Percentiles rank a stretch among this genome's conserved stretches.
phyloP scores from a whole-genome alignment of 92 coral and sea anemone species.

The Pocillopora grandis region DNA sequence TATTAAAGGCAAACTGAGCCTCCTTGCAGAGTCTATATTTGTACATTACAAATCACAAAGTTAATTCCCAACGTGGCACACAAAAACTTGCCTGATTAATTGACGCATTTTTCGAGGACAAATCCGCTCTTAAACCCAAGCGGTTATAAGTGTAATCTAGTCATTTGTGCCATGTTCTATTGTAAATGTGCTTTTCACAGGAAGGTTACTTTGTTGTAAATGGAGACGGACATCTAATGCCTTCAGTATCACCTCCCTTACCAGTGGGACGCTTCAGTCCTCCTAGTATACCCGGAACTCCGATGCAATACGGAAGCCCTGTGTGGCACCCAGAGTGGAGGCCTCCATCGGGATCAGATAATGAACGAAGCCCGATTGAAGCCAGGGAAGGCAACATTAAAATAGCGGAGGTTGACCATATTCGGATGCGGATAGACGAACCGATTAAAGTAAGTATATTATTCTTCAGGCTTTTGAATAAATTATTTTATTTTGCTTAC shows the following conservation, averaged over 20 bases:
- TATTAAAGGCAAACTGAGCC: too few species aligned
- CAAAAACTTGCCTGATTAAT: too few species aligned
- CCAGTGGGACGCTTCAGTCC: slow-evolving; percentile 22
- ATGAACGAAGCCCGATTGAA: slow-evolving; percentile 52
- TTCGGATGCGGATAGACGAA: slow-evolving; percentile 10
- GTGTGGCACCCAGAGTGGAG: slow-evolving; percentile 26
- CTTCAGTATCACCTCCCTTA: background rate
- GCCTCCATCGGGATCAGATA: slow-evolving; percentile 29
- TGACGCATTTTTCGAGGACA: too few species aligned
- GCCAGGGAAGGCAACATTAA: slow-evolving; percentile 52
- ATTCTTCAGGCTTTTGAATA: too few species aligned
- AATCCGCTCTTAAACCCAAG: too few species aligned
- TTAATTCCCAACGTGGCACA: too few species aligned
- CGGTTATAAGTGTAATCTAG: too few species aligned
- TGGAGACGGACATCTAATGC: slow-evolving; percentile 6
- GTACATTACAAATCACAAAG: too few species aligned
- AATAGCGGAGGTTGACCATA: slow-evolving; percentile 55
- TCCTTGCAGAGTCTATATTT: too few species aligned
- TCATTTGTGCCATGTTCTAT: background rate
- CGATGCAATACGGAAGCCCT: slow-evolving; percentile 21
- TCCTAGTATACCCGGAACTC: slow-evolving; percentile 43
- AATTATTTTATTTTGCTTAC: too few species aligned
- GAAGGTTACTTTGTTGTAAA: slow-evolving; percentile 25
- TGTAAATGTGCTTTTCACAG: background rate
- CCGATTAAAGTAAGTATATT: slow-evolving; percentile 36